A percentile compares a stretch with the other conserved stretches of the same genome.
Evolutionary conservation across 2,113 vertebrate genomes (phyloP).

Genomic region (Lasiurus borealis): DNA sequence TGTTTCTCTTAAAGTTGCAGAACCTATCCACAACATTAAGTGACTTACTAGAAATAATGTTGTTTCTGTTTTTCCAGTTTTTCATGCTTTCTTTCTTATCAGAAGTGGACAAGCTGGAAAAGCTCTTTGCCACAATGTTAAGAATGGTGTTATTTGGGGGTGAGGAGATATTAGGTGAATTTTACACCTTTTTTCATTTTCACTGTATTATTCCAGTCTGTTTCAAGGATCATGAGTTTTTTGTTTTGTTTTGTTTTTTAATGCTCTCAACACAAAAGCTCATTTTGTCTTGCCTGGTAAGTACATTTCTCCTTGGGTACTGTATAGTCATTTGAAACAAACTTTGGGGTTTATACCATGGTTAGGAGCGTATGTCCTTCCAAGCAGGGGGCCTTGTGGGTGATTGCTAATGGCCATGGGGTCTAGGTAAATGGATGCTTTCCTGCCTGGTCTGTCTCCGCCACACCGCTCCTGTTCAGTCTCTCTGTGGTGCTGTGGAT

Average conservation of each 20-base stretch:
- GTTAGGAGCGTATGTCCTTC: neutral
- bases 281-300: neutral
- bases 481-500: neutral
- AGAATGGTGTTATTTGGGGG: neutral
- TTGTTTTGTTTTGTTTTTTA: neutral
- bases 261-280: neutral
- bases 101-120: neutral
- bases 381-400: neutral
- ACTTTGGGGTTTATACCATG: neutral
- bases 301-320: neutral
- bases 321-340: neutral
- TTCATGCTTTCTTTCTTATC: neutral
- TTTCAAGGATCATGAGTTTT: neutral
- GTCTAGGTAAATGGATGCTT: neutral
- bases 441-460: neutral
- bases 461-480: accelerated
- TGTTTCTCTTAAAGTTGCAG: neutral
- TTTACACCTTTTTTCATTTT: conserved; percentile 23
- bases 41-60: neutral
- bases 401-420: neutral
- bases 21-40: neutral
- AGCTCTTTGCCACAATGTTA: neutral
- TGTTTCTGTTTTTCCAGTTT: neutral
- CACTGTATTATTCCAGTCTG: neutral
- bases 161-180: neutral